Conservation (phyloP, 2,888 invertebrate species). For the Tricholauxania praeusta region DNA sequence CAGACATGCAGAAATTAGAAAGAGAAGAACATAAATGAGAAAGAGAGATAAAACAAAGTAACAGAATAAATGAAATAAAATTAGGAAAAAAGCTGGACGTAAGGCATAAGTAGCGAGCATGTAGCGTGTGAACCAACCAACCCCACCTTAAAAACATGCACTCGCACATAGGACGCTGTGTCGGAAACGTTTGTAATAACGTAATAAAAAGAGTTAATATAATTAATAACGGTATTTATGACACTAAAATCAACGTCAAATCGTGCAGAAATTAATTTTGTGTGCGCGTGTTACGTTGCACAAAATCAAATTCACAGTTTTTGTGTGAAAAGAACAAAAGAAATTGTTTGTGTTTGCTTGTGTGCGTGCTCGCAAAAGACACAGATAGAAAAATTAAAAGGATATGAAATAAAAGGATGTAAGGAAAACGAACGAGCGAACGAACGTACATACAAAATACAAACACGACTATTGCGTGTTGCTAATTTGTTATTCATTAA, state of each 20-base stretch:
- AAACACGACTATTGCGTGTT: conserved; percentile 13
- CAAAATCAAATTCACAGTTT: conserved; percentile 15
- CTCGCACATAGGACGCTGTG: not conserved
- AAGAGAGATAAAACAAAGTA: conserved; percentile 9
- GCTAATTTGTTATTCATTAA: conserved; percentile 26
- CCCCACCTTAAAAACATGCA: not conserved
- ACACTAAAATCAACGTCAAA: conserved; percentile 24
- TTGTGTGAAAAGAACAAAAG: conserved; percentile 18
- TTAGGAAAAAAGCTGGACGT: conserved; percentile 22
- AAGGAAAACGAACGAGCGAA: too few relatives aligned
- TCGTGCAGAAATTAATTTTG: conserved; percentile 24
- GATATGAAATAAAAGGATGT: not conserved
- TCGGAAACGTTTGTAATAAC: not conserved
- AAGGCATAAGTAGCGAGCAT: conserved; percentile 36
- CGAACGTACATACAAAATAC: too few relatives aligned
- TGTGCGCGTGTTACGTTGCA: conserved; percentile 5
- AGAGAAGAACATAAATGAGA: conserved; percentile 21
- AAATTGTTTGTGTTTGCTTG: not conserved
- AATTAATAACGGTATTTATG: conserved; percentile 29
- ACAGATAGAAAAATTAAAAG: not conserved
- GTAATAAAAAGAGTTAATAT: conserved; percentile 19
- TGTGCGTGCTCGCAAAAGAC: not conserved
- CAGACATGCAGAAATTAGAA: conserved; percentile 44
- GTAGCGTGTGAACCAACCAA: conserved; percentile 5
- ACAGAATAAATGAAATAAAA: not conserved